A percentile compares a stretch with the other conserved stretches of the same genome.
These are phyloP conservation scores for Sphecodes monilicornis DNA, from an alignment of 2,888 invertebrate genomes.

Conservation along the genomic window DNA sequence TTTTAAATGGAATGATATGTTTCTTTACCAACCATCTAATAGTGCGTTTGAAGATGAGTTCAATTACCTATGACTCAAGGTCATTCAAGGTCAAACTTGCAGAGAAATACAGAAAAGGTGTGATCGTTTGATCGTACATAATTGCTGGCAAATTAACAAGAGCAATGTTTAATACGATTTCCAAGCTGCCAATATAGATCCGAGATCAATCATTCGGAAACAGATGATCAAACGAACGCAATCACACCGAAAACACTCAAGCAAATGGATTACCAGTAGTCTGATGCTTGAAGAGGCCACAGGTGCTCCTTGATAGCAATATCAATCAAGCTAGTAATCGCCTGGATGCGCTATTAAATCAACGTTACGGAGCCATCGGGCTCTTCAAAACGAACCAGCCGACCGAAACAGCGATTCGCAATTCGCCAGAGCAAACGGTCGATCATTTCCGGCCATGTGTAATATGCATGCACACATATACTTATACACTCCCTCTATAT, in stretches of 20 bases:
- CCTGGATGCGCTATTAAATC: constrained; percentile 31
- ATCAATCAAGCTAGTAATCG: constrained; percentile 38
- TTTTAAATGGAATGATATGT: too few relatives aligned
- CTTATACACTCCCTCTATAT: too few relatives aligned
- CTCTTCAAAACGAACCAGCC: constrained; percentile 4
- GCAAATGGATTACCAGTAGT: constrained; percentile 13
- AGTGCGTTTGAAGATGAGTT: too few relatives aligned
- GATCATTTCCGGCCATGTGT: not conserved
- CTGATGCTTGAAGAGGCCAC: constrained; percentile 20
- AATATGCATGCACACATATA: not conserved
- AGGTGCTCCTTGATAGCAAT: constrained; percentile 41
- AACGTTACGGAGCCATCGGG: not conserved
- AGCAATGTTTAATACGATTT: not conserved
- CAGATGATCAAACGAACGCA: constrained; percentile 29
- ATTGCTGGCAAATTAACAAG: not conserved
- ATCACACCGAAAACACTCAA: constrained; percentile 42
- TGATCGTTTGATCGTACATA: too few relatives aligned
- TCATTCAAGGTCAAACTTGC: too few relatives aligned
- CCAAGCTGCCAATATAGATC: not conserved
- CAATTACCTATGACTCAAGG: too few relatives aligned
- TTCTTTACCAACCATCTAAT: too few relatives aligned
- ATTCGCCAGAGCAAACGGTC: not conserved
- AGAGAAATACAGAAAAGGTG: too few relatives aligned
- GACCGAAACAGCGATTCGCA: not conserved
- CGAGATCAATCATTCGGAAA: not conserved